Evolutionary conservation across 2,113 vertebrate genomes (phyloP), one percentile per base, ranked within the genome.

Genomic region (Trogon surrucura): DNA sequence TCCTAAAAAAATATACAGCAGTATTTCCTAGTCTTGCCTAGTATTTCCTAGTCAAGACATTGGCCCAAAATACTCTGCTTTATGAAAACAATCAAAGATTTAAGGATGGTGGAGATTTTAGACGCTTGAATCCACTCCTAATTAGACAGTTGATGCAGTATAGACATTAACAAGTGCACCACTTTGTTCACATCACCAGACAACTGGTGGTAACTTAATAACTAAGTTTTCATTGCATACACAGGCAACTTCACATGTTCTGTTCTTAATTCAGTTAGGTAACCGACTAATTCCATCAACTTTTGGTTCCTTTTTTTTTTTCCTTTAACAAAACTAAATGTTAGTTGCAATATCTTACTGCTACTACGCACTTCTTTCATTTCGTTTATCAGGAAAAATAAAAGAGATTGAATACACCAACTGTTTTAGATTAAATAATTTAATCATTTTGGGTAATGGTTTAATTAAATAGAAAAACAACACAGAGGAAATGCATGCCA

Each of bases 401-500:
- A 45, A 53, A 87, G n/a, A 90, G 34, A 85, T 54, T 71, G 51
- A 87, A 75, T 85, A 54, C 26, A 69, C 15, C 50, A 80, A 69
- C 27, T 69, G 29, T 77, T 95, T 65, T 65, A 89, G 20, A 41
- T 75, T 88, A 89, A 95, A 91, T 69, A 92, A 80, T 81, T 95
- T 89, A 82, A 95, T 79, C 34, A 47, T 17, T 77, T 92, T 66
- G 50, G 50, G 65, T 88, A 95, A 85, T 38, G 27, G 12, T 27
- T 82, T 85, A 85, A 95, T 73, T 89, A 89, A 80, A 30, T 85
- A 77, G 62, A 93, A 51, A 93, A 96, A 75, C 48, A 87, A 72
- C 45, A 61, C 1, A 67, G 54, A 89, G 84, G 6, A 87, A 95
- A 85, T 38, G 26, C 25, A 61, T 83, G 13, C 9, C 27, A 54